Evolutionary conservation across 1,140 invertebrate species (phyloP).

Genomic region (Drosophila mauritiana): DNA sequence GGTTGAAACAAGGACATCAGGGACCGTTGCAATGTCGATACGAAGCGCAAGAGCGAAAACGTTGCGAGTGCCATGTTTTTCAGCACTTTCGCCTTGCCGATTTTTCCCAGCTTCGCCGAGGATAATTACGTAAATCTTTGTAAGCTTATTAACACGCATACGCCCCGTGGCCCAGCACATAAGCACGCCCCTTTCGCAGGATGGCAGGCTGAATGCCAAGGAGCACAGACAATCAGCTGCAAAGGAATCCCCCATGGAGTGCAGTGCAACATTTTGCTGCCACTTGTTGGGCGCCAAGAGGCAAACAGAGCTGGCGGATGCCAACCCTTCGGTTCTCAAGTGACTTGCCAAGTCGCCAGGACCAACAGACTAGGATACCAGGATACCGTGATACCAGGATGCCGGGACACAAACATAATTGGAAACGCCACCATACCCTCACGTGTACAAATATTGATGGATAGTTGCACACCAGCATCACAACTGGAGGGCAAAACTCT

Average conservation of each 20-base stretch:
- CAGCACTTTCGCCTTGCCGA: constrained; percentile 22
- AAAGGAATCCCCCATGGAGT: not conserved
- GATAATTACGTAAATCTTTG: constrained; percentile 74
- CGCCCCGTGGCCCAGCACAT: not conserved
- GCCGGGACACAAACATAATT: constrained; percentile 18
- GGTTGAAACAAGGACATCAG: constrained; percentile 7
- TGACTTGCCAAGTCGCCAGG: constrained; percentile 4
- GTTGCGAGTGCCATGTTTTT: constrained; percentile 5
- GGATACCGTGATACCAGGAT: not conserved
- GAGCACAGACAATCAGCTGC: not conserved
- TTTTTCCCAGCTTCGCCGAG: constrained; percentile 44
- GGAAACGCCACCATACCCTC: not conserved
- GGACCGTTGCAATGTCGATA: constrained; percentile 2
- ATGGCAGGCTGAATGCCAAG: not conserved
- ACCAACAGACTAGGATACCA: not conserved
- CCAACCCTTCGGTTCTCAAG: not conserved
- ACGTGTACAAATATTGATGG: constrained; percentile 39
- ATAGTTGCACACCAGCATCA: constrained; percentile 8
- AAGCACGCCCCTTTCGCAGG: not conserved
- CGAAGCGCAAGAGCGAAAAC: not conserved
- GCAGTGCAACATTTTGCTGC: constrained; percentile 22
- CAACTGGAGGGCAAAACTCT: constrained; percentile 6
- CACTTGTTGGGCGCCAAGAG: constrained; percentile 45
- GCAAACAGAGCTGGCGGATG: constrained; percentile 16
- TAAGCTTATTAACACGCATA: constrained; percentile 56